Conservation (phyloP, 2,113 vertebrate genomes). For the Cairina moschata region DNA sequence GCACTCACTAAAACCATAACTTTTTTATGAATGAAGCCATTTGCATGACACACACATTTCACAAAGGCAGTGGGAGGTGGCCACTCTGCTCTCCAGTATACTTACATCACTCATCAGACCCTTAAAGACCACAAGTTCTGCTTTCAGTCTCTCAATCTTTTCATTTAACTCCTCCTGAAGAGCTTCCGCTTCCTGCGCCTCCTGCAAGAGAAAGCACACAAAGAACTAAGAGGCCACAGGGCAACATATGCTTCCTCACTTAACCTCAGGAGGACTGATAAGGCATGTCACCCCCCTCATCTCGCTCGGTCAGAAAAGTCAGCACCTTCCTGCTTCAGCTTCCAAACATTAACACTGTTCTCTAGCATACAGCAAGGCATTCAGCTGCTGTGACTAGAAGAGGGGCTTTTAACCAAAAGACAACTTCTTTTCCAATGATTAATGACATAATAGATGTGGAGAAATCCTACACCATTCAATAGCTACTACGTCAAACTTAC, state of each 20-base stretch:
- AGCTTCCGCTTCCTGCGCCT: conserved; percentile 85
- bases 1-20: conserved; percentile 57
- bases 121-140: conserved; percentile 97
- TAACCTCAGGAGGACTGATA: not conserved
- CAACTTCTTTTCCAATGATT: not conserved
- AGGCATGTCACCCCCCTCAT: not conserved
- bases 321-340: not conserved
- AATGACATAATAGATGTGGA: not conserved
- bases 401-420: not conserved
- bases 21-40: conserved; percentile 64
- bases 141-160: conserved; percentile 94
- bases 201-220: conserved; percentile 71
- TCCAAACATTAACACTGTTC: not conserved
- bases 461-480: not conserved
- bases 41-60: conserved; percentile 54
- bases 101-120: conserved; percentile 98
- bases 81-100: conserved; percentile 26
- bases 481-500: conserved; percentile 51
- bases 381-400: not conserved
- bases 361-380: not conserved
- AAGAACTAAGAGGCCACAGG: not conserved
- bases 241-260: not conserved
- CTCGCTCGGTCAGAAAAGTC: not conserved
- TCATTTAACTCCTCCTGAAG: conserved; percentile 91
- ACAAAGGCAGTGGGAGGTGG: not conserved